phyloP scores from a whole-genome alignment of 2,113 vertebrate species.

The Loxodonta africana region DNA sequence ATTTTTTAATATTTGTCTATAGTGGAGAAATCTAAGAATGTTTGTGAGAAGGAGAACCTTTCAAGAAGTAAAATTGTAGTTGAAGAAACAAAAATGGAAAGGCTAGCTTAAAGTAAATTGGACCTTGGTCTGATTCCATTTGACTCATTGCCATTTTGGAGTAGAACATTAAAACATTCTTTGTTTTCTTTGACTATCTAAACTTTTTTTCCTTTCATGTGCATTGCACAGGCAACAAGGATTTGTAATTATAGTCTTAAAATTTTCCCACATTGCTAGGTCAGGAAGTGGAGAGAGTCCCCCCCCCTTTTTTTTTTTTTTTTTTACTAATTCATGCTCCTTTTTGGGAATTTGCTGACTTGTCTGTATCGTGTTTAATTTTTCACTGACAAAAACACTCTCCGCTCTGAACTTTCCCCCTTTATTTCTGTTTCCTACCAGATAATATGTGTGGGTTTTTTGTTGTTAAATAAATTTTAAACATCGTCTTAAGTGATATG shows the following conservation, averaged over 20 bases:
- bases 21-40: not conserved
- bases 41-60: not conserved
- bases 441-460: constrained; percentile 65
- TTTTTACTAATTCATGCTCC: constrained; percentile 10
- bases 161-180: not conserved
- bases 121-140: not conserved
- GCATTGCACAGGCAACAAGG: not conserved
- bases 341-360: constrained; percentile 46
- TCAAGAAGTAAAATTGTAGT: constrained; percentile 15
- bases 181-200: constrained; percentile 27
- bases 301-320: too few relatives aligned
- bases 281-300: not conserved
- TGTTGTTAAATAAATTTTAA: constrained; percentile 52
- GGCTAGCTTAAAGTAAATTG: not conserved
- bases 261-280: not conserved
- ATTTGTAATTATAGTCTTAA: constrained; percentile 34
- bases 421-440: constrained; percentile 64
- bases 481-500: not conserved
- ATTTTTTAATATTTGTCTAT: not conserved
- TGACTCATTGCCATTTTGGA: not conserved
- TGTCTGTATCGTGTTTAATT: constrained; percentile 9
- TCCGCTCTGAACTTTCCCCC: not conserved
- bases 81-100: not conserved
- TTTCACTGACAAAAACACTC: constrained; percentile 45
- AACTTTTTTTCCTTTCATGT: constrained; percentile 5